Percentiles rank a stretch among this genome's conserved stretches.
phyloP scores from a whole-genome alignment of 2,888 invertebrate genomes.

The Dicycla oo region DNA sequence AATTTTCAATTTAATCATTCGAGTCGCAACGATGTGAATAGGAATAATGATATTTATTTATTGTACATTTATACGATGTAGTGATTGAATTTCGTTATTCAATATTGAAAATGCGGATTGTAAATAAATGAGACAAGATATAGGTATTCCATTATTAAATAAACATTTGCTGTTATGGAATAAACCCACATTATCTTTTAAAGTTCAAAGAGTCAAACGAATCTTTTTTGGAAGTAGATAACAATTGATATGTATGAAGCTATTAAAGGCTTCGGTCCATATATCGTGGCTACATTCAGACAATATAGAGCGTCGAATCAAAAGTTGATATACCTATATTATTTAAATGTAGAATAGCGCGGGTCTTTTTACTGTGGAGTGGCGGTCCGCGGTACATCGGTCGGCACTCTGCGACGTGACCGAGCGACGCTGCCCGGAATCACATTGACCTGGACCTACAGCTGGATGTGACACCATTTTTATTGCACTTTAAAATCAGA shows the following conservation, averaged over 20 bases:
- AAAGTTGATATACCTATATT: slow-evolving; percentile 87
- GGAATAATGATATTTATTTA: slow-evolving; percentile 36
- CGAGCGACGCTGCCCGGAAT: slow-evolving; percentile 78
- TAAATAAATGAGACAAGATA: slow-evolving; percentile 30
- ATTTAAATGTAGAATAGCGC: slow-evolving; percentile 85
- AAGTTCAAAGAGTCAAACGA: not conserved
- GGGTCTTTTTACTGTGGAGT: slow-evolving; percentile 86
- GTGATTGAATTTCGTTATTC: slow-evolving; percentile 36
- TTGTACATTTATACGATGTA: slow-evolving; percentile 8
- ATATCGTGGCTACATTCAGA: slow-evolving; percentile 57
- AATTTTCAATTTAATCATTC: slow-evolving; percentile 75
- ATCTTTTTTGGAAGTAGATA: slow-evolving; percentile 17
- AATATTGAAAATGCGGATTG: slow-evolving; percentile 11
- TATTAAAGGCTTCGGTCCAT: slow-evolving; percentile 55
- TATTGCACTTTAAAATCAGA: slow-evolving; percentile 56
- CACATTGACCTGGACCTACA: slow-evolving; percentile 66
- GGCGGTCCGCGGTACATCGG: slow-evolving; percentile 87
- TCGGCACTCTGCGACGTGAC: slow-evolving; percentile 89
- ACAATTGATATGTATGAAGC: slow-evolving; percentile 29
- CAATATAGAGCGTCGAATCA: slow-evolving; percentile 74
- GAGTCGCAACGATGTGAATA: slow-evolving; percentile 39
- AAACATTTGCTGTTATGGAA: not conserved
- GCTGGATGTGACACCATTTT: slow-evolving; percentile 76
- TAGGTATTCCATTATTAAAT: not conserved
- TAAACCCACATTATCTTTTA: not conserved